Conservation (phyloP, 2,797 vertebrate species). For the Ctenosaura bakeri region DNA sequence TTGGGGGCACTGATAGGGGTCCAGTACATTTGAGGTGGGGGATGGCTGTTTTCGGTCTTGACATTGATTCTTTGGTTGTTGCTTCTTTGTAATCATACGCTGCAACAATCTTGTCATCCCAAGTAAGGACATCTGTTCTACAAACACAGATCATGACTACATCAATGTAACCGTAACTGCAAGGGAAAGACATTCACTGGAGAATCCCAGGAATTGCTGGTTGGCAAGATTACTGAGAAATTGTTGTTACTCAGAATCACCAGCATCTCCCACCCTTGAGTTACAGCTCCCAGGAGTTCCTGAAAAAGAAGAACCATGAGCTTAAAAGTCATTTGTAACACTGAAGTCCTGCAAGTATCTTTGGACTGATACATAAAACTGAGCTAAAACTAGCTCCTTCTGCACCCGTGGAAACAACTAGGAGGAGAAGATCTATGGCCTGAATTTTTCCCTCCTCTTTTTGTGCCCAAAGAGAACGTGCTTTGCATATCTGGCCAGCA, state of each 20-base stretch:
- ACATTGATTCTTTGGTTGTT: neutral
- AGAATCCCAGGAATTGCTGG: neutral
- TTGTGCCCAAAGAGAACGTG: neutral
- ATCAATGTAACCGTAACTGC: neutral
- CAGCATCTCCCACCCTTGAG: neutral
- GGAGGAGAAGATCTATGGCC: neutral
- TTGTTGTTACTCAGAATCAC: neutral
- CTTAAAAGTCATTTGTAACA: neutral
- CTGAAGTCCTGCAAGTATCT: neutral
- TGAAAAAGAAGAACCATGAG: neutral
- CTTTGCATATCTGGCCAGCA: rapidly evolving
- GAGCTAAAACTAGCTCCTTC: neutral
- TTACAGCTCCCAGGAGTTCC: neutral
- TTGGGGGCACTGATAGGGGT: neutral
- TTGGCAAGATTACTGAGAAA: neutral
- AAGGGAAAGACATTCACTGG: neutral
- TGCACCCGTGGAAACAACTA: neutral
- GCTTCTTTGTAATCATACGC: neutral
- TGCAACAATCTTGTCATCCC: neutral
- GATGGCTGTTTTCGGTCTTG: too few relatives aligned
- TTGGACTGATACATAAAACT: neutral
- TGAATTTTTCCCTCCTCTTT: conserved; percentile 8
- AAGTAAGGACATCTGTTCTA: neutral
- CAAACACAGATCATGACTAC: neutral
- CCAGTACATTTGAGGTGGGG: neutral